Base-by-base conservation (phyloP, 2,113 vertebrate species). In the Engystomops pustulosus region DNA sequence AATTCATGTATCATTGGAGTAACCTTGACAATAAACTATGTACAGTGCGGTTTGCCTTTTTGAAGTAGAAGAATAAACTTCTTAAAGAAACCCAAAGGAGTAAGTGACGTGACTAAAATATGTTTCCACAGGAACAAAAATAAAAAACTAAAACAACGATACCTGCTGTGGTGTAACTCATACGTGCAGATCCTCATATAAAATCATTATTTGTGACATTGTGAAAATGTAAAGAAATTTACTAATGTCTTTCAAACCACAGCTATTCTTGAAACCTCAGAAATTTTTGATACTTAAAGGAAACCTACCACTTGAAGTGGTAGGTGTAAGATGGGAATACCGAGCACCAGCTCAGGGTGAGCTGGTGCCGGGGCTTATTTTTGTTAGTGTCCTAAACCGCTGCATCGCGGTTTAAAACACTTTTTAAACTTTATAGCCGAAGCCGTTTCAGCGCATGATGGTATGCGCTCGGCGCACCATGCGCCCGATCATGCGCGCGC, bases 11-110 rank as follows among this genome's bases (percentile, higher is more conserved):
- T 69, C 82, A 84, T 75, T 34, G 60, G 44, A 30, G 27, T 84
- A 68, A 84, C 82, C 58, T 84, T 84, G 82, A 77, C 72, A 69
- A 58, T 75, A 62, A 65, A 83, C 27, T 75, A 70, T 83, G 32
- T 41, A 77, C 71, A 67, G 34, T 68, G 68, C 49, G 60, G 58
- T 77, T 84, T 53, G 55, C 41, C 76, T 45, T 77, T 77, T 53
- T 68, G 58, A 84, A 68, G 74, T 34, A 68, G 27, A 68, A 53
- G 53, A 67, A 78, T 20, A 51, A 23, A 78, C 53, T n/a, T 68
- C 74, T 84, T 65, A 71, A 67, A 34, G 27, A 65, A 70, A 67
- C 10, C 27, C 81, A 30, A 60, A 45, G 68, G 45, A 83, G 76
- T 68, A 2, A 45, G 30, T 15, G 2, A 32, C 1, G 44, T 41